Percentiles rank a stretch among this genome's conserved stretches.
phyloP scores from a whole-genome alignment of 2,888 invertebrate species.

The Stenurella melanura region DNA sequence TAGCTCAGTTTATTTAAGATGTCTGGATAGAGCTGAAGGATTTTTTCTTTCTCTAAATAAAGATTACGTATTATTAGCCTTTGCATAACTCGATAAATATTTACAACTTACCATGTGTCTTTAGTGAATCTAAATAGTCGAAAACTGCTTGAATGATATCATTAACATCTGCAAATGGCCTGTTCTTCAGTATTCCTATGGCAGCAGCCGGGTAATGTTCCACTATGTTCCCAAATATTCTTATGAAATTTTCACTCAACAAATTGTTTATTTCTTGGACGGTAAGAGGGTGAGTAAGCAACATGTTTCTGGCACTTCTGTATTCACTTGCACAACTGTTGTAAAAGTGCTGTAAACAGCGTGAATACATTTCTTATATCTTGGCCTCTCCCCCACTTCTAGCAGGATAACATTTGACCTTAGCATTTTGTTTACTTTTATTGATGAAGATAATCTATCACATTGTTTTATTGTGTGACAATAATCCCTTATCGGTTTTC shows the following conservation, averaged over 20 bases:
- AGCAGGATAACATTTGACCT: slow-evolving; percentile 37
- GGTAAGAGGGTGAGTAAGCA: slow-evolving; percentile 62
- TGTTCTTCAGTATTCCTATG: slow-evolving; percentile 71
- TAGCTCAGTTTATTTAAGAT: slow-evolving; percentile 78
- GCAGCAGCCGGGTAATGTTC: slow-evolving; percentile 78
- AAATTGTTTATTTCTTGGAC: slow-evolving; percentile 77
- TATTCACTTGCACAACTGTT: slow-evolving; percentile 10
- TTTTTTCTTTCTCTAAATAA: slow-evolving; percentile 75
- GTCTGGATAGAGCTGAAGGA: slow-evolving; percentile 80
- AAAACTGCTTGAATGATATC: slow-evolving; percentile 75
- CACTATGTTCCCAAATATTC: slow-evolving; percentile 79
- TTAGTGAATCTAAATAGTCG: slow-evolving; percentile 76
- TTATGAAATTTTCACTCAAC: slow-evolving; percentile 75
- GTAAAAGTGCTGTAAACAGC: slow-evolving; percentile 20
- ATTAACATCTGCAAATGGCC: slow-evolving; percentile 75
- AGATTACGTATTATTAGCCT: not conserved
- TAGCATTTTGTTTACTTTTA: slow-evolving; percentile 7
- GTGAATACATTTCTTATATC: slow-evolving; percentile 47
- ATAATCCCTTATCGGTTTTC: not conserved
- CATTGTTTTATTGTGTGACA: not conserved
- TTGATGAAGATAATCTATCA: slow-evolving; percentile 26
- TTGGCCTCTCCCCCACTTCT: slow-evolving; percentile 48
- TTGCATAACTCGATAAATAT: not conserved
- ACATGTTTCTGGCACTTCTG: slow-evolving; percentile 43
- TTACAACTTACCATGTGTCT: slow-evolving; percentile 73